Evolutionary conservation across 2,797 vertebrate genomes (phyloP).

Genomic region (Sebastes nivosus): DNA sequence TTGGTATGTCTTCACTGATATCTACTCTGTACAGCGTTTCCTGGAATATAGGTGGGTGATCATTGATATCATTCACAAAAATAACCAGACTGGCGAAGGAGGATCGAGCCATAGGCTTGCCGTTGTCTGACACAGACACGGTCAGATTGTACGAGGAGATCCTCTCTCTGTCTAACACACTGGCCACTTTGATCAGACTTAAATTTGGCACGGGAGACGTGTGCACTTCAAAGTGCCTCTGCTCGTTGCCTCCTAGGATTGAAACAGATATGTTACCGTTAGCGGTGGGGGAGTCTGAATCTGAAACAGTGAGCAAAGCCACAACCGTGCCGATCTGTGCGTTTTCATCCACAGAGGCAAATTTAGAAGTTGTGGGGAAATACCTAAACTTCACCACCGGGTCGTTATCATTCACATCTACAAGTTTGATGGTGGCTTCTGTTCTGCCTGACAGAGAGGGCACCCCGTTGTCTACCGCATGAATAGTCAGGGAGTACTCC

Average conservation of each 20-base stretch:
- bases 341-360: constrained; percentile 96
- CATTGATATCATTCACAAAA: constrained; percentile 97
- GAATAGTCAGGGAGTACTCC: constrained; percentile 93
- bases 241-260: constrained; percentile 95
- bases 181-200: constrained; percentile 97
- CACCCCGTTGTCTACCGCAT: constrained; percentile 90
- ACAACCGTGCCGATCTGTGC: constrained; percentile 96
- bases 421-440: constrained; percentile 90
- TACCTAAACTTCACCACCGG: constrained; percentile 96
- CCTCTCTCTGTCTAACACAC: constrained; percentile 92
- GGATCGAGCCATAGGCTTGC: constrained; percentile 86
- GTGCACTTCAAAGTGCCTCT: constrained; percentile 96
- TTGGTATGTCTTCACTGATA: constrained; percentile 93
- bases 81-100: constrained; percentile 96
- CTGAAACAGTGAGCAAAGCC: constrained; percentile 94
- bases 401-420: constrained; percentile 97
- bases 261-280: constrained; percentile 98
- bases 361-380: constrained; percentile 94
- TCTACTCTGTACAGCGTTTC: constrained; percentile 90
- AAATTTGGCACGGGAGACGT: constrained; percentile 95
- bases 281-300: constrained; percentile 91
- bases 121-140: constrained; percentile 91
- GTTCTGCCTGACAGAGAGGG: constrained; percentile 91
- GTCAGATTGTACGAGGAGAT: constrained; percentile 98
- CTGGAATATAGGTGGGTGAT: constrained; percentile 95